These are phyloP conservation scores for Pogonognathellus flavescens DNA, from an alignment of 1,140 invertebrate species.

Conservation along the genomic window DNA sequence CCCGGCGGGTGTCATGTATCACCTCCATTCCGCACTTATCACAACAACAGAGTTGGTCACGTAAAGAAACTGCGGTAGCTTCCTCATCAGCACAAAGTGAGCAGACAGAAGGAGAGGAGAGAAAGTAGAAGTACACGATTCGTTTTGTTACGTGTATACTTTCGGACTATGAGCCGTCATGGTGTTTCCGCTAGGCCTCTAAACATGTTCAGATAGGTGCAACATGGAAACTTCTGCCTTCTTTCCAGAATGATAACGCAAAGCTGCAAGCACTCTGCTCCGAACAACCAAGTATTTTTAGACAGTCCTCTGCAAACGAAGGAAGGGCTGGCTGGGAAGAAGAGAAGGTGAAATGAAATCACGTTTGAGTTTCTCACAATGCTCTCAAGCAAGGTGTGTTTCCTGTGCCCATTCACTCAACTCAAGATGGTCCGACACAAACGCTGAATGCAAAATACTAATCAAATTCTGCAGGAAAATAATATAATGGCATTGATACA, in stretches of 20 bases:
- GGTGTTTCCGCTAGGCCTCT: no score
- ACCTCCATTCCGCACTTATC: constrained; percentile 40
- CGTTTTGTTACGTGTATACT: no score
- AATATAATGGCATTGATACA: background rate
- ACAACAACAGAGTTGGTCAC: constrained; percentile 47
- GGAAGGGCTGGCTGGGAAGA: background rate
- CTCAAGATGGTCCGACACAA: background rate
- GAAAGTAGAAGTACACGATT: no score
- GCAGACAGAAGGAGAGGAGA: background rate
- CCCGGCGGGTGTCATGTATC: constrained; percentile 34
- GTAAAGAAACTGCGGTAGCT: constrained; percentile 17
- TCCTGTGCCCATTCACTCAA: constrained; percentile 12
- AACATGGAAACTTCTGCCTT: no score
- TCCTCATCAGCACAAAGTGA: constrained; percentile 25
- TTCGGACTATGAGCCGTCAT: no score
- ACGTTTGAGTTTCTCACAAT: constrained; percentile 17
- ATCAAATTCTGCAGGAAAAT: constrained; percentile 1
- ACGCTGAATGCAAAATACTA: constrained; percentile 44
- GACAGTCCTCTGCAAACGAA: no score
- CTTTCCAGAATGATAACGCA: no score
- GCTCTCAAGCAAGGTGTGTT: background rate
- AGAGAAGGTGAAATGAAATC: constrained; percentile 29
- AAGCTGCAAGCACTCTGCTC: no score
- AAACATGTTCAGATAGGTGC: no score
- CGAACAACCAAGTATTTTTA: no score